phyloP scores from a whole-genome alignment of 2,113 vertebrate genomes.

The Microcebus murinus region DNA sequence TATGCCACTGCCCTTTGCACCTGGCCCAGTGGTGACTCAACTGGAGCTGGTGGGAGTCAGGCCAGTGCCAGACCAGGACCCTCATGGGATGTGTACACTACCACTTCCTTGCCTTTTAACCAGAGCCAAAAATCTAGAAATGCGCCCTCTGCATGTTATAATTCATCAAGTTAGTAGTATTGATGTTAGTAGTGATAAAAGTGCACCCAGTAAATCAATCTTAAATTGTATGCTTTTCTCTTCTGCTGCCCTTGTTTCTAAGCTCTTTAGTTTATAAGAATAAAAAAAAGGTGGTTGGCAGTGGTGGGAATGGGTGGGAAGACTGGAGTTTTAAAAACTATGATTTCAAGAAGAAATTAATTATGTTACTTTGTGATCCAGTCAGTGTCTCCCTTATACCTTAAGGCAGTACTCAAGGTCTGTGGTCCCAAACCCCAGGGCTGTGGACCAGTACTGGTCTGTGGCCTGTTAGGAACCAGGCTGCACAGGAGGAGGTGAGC shows the following conservation, averaged over 20 bases:
- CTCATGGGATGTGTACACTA: neutral
- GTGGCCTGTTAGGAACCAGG: no score
- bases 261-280: neutral
- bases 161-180: neutral
- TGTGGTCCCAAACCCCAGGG: no score
- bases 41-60: neutral
- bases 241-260: neutral
- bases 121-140: slow-evolving; percentile 13
- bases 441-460: no score
- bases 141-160: neutral
- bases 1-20: slow-evolving; percentile 35
- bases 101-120: neutral
- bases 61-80: neutral
- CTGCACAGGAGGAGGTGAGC: no score
- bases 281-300: neutral
- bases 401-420: neutral
- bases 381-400: neutral
- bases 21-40: slow-evolving; percentile 13
- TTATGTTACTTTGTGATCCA: neutral
- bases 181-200: neutral
- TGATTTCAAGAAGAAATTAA: neutral
- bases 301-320: neutral
- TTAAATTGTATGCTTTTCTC: neutral
- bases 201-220: neutral
- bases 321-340: neutral